Percentiles rank a stretch among this genome's conserved stretches.
Evolutionary conservation across 2,797 vertebrate species (phyloP).

Genomic region (Glyptemys insculpta): DNA sequence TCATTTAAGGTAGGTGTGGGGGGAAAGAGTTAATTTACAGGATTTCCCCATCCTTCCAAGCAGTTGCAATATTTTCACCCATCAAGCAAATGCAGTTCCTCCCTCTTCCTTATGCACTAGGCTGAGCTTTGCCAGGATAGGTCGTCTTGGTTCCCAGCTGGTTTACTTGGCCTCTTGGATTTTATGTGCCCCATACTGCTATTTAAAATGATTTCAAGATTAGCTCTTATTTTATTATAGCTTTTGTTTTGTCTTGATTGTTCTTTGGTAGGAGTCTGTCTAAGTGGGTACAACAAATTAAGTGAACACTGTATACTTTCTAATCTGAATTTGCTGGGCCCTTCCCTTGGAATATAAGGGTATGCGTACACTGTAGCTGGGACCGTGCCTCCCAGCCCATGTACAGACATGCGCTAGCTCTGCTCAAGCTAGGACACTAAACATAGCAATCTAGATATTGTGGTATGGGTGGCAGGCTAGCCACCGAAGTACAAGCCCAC

Average conservation of each 20-base stretch:
- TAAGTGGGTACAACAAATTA: not conserved
- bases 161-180: not conserved
- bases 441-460: not conserved
- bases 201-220: not conserved
- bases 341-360: not conserved
- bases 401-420: not conserved
- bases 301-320: not conserved
- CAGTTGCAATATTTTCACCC: not conserved
- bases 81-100: not conserved
- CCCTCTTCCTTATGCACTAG: not conserved
- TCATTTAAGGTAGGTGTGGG: not conserved
- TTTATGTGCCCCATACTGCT: not conserved
- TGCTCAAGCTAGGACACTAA: not conserved
- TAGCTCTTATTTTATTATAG: not conserved
- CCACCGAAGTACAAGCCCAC: not conserved
- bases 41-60: not conserved
- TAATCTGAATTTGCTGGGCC: not conserved
- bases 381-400: not conserved
- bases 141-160: not conserved
- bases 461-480: not conserved
- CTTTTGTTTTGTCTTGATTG: not conserved
- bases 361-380: not conserved
- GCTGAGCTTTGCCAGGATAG: not conserved
- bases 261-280: not conserved
- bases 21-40: not conserved